A percentile compares a stretch with the other conserved stretches of the same genome.
phyloP scores from a whole-genome alignment of 2,113 vertebrate genomes.

The Chlorodrepanis virens region DNA sequence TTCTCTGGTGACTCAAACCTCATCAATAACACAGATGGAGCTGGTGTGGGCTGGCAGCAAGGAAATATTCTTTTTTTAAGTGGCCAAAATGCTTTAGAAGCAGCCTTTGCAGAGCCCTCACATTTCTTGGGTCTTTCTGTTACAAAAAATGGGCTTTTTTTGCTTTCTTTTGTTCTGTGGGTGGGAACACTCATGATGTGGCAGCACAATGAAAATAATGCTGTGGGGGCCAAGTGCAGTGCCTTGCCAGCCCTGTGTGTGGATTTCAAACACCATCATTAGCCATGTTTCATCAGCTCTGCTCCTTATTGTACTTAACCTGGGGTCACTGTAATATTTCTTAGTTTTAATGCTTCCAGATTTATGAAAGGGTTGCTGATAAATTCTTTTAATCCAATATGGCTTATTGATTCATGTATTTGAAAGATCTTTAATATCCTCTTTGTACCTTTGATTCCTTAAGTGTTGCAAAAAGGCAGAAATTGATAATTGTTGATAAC shows the following conservation, averaged over 20 bases:
- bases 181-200: neutral
- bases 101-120: neutral
- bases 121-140: neutral
- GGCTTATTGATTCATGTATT: slow-evolving; percentile 49
- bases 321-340: slow-evolving; percentile 42
- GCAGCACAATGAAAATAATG: neutral
- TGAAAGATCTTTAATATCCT: slow-evolving; percentile 49
- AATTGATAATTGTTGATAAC: slow-evolving; percentile 69
- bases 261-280: neutral
- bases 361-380: slow-evolving; percentile 40
- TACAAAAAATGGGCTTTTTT: neutral
- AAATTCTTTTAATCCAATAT: slow-evolving; percentile 57
- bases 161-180: neutral
- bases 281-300: slow-evolving; percentile 19
- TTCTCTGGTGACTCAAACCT: neutral
- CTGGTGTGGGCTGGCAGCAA: neutral
- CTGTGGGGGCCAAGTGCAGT: neutral
- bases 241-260: neutral
- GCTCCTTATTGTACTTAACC: slow-evolving; percentile 34
- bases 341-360: slow-evolving; percentile 29
- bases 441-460: slow-evolving; percentile 63
- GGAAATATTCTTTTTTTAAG: neutral
- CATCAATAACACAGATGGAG: neutral
- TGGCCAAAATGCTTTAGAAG: neutral
- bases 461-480: slow-evolving; percentile 72